These are phyloP conservation scores for Brachypteracias leptosomus DNA, from an alignment of 2,113 vertebrate species.

Conservation along the genomic window DNA sequence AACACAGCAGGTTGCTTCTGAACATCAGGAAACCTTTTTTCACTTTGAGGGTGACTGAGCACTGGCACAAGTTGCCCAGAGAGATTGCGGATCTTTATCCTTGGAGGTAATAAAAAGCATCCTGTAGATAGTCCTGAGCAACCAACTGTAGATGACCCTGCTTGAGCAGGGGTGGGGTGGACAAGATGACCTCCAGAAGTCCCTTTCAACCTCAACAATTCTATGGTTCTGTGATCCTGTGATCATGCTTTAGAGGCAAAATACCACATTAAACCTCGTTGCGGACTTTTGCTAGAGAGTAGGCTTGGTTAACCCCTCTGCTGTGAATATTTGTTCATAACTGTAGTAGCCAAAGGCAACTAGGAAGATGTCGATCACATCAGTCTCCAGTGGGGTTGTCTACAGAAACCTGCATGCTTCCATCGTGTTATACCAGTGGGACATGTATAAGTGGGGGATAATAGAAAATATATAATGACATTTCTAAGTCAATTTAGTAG, in stretches of 20 bases:
- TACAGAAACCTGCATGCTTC: not conserved
- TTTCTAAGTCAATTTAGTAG: not conserved
- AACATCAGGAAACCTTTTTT: not conserved
- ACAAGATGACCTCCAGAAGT: not conserved
- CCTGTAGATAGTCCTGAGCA: not conserved
- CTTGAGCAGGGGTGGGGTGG: not conserved
- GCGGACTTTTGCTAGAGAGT: not conserved
- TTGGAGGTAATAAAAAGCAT: not conserved
- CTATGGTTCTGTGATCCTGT: not conserved
- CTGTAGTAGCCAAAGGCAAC: not conserved
- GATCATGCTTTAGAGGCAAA: not conserved
- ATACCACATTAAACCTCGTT: not conserved
- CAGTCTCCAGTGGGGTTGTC: not conserved
- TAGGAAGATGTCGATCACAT: not conserved
- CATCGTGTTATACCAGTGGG: not conserved
- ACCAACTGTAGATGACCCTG: not conserved
- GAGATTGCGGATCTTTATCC: not conserved
- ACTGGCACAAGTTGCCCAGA: not conserved
- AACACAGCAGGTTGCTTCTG: not conserved
- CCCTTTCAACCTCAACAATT: not conserved
- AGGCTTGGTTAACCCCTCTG: not conserved
- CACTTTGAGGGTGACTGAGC: not conserved
- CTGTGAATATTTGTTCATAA: not conserved
- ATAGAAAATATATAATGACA: not conserved
- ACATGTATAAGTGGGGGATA: not conserved